Percentiles rank a stretch among this genome's conserved stretches.
These are phyloP conservation scores for Aegotheles bennettii DNA, from an alignment of 2,113 vertebrate genomes.

Conservation along the genomic window DNA sequence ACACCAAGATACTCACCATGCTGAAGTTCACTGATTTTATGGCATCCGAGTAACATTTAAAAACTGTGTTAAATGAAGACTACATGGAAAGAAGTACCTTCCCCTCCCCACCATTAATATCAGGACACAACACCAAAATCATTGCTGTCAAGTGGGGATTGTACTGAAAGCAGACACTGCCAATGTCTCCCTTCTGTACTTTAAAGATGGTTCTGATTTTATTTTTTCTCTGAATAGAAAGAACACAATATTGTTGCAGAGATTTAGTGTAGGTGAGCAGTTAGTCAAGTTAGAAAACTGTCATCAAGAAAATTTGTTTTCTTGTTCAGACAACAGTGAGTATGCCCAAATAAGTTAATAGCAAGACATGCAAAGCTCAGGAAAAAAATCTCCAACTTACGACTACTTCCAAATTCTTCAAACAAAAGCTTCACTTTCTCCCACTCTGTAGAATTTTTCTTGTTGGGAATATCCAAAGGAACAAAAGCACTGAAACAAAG, in stretches of 20 bases:
- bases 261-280: not conserved
- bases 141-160: not conserved
- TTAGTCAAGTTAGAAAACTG: not conserved
- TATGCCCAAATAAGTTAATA: not conserved
- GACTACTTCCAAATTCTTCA: conserved; percentile 91
- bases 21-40: not conserved
- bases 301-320: not conserved
- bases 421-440: conserved; percentile 93
- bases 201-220: accelerated
- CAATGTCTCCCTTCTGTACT: not conserved
- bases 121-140: not conserved
- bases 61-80: not conserved
- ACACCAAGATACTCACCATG: not conserved
- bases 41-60: not conserved
- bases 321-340: not conserved
- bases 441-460: conserved; percentile 93
- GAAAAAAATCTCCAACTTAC: conserved; percentile 79
- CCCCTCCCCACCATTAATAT: not conserved
- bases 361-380: not conserved
- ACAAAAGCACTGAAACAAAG: conserved; percentile 86
- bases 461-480: conserved; percentile 81
- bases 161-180: not conserved
- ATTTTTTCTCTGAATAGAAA: not conserved
- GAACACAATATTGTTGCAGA: not conserved
- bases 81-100: not conserved